Base-by-base conservation (phyloP, 2,113 vertebrate species). In the Puffinus mauretanicus region DNA sequence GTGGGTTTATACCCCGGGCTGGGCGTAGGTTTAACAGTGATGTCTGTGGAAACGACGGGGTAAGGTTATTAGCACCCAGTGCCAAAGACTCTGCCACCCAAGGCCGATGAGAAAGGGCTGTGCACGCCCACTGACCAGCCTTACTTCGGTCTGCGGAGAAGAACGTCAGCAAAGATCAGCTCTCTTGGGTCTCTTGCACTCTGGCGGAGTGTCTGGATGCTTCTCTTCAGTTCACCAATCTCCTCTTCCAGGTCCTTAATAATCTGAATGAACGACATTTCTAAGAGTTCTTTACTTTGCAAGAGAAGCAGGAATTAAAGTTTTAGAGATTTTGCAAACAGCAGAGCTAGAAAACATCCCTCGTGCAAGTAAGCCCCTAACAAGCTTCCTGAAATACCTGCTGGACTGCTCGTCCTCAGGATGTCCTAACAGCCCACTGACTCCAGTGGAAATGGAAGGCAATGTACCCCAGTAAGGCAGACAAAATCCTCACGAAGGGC, bases 101-200 rank as follows among this genome's bases (percentile, higher is more conserved):
- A 29, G 80, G 65, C n/a, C 19, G 2, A 13, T 22, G 46, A 13
- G 19, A 25, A 46, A 54, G 76, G 70, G 51, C 38, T 21, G 42
- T 38, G 69, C 10, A 2, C 7, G 9, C 72, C 72, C 60, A 14
- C 34, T 5, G 55, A 20, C 21, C 61, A 64, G 67, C 49, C 67
- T 47, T 46, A 70, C 79, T 42, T 67, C 10, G 97, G 82, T 78
- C 92, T 96, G 65, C 3, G 82, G 47, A 97, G 96, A 10, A 98
- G 81, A 32, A 98, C 16, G 0, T 98, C 97, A 1, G 93, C 52
- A 75, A 98, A 98, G 16, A 97, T 66, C 14, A 82, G 30, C 58
- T 97, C 95, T 47, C 97, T 70, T 1, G 89, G 73, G 20, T 94
- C 70, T 15, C 93, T 44, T 17, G 13, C 20, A 5, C 51, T 7